Percentiles rank a stretch among this genome's conserved stretches.
Conservation (phyloP, 2,113 vertebrate species). For the Rana temporaria region DNA sequence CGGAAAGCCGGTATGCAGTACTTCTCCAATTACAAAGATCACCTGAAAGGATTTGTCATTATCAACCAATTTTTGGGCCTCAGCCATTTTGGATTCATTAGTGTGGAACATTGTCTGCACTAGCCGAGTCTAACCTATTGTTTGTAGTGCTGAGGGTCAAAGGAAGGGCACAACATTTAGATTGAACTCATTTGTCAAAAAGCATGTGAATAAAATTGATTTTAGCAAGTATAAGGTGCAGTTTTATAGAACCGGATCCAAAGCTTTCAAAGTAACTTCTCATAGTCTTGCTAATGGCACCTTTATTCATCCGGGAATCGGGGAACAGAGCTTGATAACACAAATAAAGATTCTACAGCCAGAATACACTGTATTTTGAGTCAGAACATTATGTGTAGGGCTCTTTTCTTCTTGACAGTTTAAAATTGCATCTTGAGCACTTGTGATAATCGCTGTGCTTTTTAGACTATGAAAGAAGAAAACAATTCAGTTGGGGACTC, state of each 20-base stretch:
- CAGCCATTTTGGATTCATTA: constrained; percentile 96
- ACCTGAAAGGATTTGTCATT: constrained; percentile 98
- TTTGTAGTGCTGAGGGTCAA: constrained; percentile 97
- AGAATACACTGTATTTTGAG: constrained; percentile 79
- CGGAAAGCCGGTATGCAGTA: not conserved
- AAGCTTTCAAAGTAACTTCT: constrained; percentile 91
- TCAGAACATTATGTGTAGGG: constrained; percentile 78
- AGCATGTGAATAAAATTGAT: constrained; percentile 93
- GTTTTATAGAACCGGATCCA: constrained; percentile 85
- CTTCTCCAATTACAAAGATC: constrained; percentile 87
- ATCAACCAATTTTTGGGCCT: constrained; percentile 83
- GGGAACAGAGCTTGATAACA: constrained; percentile 80
- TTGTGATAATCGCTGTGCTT: constrained; percentile 86
- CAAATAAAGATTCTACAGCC: constrained; percentile 81
- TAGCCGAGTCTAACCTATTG: constrained; percentile 97
- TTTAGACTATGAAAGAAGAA: constrained; percentile 85
- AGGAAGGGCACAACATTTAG: constrained; percentile 98
- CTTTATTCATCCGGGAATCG: constrained; percentile 80
- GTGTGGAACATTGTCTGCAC: constrained; percentile 99
- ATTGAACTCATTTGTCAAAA: constrained; percentile 99
- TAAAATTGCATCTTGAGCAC: constrained; percentile 84
- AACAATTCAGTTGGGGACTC: constrained; percentile 84
- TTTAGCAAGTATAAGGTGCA: constrained; percentile 88
- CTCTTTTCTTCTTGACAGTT: constrained; percentile 84
- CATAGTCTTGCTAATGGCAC: constrained; percentile 85